These are phyloP conservation scores for Brachynemurus nebulosus DNA, from an alignment of 2,888 invertebrate species.

Conservation along the genomic window DNA sequence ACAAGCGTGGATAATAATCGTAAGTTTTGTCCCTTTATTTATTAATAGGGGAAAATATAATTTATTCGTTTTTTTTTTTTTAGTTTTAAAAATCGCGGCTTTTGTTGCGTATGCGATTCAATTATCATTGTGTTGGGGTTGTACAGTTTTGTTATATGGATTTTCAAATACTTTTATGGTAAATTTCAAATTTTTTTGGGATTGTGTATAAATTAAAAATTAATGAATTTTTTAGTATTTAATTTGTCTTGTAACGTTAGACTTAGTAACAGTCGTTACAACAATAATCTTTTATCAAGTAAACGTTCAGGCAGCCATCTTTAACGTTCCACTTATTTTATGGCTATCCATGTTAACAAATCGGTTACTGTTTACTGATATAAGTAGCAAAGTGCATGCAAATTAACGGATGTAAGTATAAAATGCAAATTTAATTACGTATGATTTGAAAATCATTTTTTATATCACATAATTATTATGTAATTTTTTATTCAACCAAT, in stretches of 20 bases:
- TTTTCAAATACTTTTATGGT: background rate
- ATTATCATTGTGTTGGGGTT: background rate
- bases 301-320: background rate
- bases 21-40: background rate
- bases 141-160: background rate
- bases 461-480: too few species aligned
- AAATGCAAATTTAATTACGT: too few species aligned
- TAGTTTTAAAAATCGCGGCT: background rate
- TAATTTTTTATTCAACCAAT: too few species aligned
- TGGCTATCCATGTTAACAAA: background rate
- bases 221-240: too few species aligned
- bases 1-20: background rate
- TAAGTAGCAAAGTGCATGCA: too few species aligned
- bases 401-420: too few species aligned
- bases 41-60: background rate
- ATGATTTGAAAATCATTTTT: too few species aligned
- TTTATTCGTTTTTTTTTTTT: background rate
- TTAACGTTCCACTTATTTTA: background rate
- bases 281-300: background rate
- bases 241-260: too few species aligned
- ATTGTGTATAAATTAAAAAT: too few species aligned
- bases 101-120: background rate
- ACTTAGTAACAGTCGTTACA: background rate
- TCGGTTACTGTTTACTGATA: too few species aligned
- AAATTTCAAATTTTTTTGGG: too few species aligned